Base-by-base conservation (phyloP, 2,797 vertebrate genomes). In the Danio tinwini region DNA sequence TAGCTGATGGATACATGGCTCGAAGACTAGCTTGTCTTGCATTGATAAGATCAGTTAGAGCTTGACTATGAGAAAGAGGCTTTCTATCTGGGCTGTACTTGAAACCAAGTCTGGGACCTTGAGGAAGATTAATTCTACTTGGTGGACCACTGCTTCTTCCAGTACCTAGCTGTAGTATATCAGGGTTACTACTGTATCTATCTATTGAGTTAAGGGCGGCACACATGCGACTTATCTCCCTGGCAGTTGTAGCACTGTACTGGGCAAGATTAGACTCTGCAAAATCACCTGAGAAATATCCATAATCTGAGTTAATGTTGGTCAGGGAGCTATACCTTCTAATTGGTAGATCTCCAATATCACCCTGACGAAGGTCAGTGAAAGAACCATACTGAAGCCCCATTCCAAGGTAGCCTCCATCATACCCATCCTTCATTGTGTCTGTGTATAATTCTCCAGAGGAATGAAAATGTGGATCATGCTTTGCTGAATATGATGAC, bases 191-290 rank as follows among this genome's bases (percentile, higher is more conserved):
- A 78, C 93, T 82, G 2, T 95, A 98, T 53, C 96, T 95, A 87
- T 99, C 98, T 88, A 99, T 98, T 52, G 98, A 98, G 90, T 98
- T 98, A 29, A 99, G 95, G 45, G 98, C 98, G 0, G 98, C 97
- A 21, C 98, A 99, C 98, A 99, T 99, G 50, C 97, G 93, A 87
- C 98, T 99, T 86, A 99, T 99, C 90, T 99, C 98, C 0, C 97
- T 96, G 0, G 98, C 98, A 0, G 98, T 99, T 76, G 98, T 99
- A 76, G 97, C 97, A 69, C 98, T 99, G 86, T 99, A 99, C 85
- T 99, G 97, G 75, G 98, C 98, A 89, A 99, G 92, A 86, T 96
- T 99, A 86, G 97, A 96, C 88, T 99, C 98, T 85, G 95, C 92
- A 83, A 95, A 91, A 40, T 98, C 97, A n/a, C 94, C 93, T 6